A percentile compares a stretch with the other conserved stretches of the same genome.
These are phyloP conservation scores for Ophion ventricosus DNA, from an alignment of 2,888 invertebrate species.

Conservation along the genomic window DNA sequence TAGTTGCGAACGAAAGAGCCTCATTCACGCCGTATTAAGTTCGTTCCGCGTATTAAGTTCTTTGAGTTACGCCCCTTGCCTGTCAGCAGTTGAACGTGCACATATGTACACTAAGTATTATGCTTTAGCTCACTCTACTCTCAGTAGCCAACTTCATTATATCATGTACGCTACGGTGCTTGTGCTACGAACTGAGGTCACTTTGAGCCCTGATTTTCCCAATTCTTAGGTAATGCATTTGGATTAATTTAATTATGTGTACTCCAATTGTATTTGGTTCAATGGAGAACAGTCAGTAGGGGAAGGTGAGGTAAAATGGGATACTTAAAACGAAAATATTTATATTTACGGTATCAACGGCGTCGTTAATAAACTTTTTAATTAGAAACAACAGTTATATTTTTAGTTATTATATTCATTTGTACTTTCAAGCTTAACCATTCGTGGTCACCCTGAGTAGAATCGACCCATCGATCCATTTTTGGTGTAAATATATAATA, in stretches of 20 bases:
- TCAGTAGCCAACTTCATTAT: conserved; percentile 43
- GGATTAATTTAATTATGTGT: neutral
- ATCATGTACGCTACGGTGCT: conserved; percentile 16
- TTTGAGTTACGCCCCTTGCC: conserved; percentile 9
- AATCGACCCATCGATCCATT: too few relatives aligned
- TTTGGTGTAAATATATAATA: too few relatives aligned
- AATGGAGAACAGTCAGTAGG: too few relatives aligned
- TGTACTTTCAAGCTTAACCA: too few relatives aligned
- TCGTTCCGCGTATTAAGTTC: neutral
- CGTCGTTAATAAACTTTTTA: too few relatives aligned
- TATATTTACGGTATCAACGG: too few relatives aligned
- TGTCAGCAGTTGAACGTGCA: neutral
- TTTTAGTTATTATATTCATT: too few relatives aligned
- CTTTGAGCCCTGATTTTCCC: conserved; percentile 25
- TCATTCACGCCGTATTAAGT: conserved; percentile 1
- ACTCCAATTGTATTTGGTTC: neutral
- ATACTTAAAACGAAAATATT: too few relatives aligned
- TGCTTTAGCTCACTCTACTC: conserved; percentile 4
- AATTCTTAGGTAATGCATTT: neutral
- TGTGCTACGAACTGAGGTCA: neutral
- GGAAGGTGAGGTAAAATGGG: too few relatives aligned
- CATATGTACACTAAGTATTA: conserved; percentile 3
- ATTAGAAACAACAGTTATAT: too few relatives aligned
- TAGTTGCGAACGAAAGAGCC: conserved; percentile 17
- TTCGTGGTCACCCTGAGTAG: too few relatives aligned